Percentiles rank a stretch among this genome's conserved stretches.
Evolutionary conservation across 2,113 vertebrate genomes (phyloP).

Genomic region (Python bivittatus): DNA sequence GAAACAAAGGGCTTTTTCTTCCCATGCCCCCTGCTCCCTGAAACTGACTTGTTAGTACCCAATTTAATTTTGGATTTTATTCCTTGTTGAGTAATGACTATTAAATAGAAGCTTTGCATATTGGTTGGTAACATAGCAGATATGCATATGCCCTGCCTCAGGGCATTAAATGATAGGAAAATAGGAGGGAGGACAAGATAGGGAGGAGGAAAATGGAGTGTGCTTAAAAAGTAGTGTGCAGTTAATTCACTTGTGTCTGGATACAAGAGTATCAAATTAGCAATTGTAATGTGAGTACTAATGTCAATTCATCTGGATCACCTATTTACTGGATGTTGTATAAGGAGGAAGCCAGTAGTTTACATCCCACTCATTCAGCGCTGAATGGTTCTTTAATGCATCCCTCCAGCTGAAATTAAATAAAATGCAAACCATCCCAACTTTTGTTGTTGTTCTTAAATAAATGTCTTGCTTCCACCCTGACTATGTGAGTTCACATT

Average conservation of each 20-base stretch:
- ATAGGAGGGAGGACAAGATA: not conserved
- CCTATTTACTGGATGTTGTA: not conserved
- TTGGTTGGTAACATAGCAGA: not conserved
- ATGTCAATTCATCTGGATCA: not conserved
- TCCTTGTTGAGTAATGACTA: not conserved
- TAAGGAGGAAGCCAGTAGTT: not conserved
- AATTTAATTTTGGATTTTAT: not conserved
- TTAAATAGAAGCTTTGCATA: not conserved
- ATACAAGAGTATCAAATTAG: not conserved
- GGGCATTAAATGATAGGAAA: not conserved
- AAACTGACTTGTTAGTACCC: too few species aligned
- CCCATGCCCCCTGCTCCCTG: not conserved
- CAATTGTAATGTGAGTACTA: not conserved
- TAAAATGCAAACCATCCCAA: not conserved
- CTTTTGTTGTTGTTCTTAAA: not conserved
- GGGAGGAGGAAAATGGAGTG: not conserved
- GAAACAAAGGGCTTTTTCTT: not conserved
- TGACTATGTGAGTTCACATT: constrained; percentile 15
- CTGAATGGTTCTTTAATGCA: not conserved
- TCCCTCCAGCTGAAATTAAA: not conserved
- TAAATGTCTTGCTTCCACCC: not conserved
- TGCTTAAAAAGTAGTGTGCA: not conserved
- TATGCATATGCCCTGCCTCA: not conserved
- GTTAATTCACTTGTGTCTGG: constrained; percentile 3
- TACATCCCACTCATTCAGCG: not conserved